Evolutionary conservation across 2,113 vertebrate species (phyloP), one percentile per base, ranked within the genome.

Genomic region (Tetrax tetrax): DNA sequence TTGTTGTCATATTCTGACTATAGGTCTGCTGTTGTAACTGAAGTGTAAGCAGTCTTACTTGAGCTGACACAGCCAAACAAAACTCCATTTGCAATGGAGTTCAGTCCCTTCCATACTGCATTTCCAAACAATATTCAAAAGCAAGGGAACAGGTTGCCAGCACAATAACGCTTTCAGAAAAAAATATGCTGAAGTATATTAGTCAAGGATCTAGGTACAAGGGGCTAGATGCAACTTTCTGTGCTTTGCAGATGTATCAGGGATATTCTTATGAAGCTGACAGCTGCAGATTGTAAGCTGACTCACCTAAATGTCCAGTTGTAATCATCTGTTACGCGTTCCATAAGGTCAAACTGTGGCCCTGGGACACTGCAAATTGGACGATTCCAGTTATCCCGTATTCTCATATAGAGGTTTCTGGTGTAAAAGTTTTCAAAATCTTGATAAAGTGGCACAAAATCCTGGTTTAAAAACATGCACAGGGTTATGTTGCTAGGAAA

Each of bases 391-490:
- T 98, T 99, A 97, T 99, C 99, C 87, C 99, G 98, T 89, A 99
- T 98, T 94, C 99, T 98, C 98, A 99, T 98, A 96, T 99, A 99
- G 87, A 99, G 95, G 70, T 99, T 99, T 74, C 99, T 97, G 24
- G 97, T 99, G 94, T 98, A 99, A 97, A 99, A 99, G 97, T 99
- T 99, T 97, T 99, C 99, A 98, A 99, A 99, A 93, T 99, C 99
- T 98, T 99, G 99, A 96, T 99, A 99, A 75, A 99, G 98, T 9
- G 99, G 99, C 85, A 99, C 98, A 95, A 99, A 99, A 92, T 99
- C 98, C 99, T 99, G 81, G 91, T 93, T 83, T 61, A 64, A 79
- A 98, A 87, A 98, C 68, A 98, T 48, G 54, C 28, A 96, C 28
- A 96, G 50, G 59, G 64, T 96, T 98, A 94, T 31, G 54, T 85